phyloP scores from a whole-genome alignment of 2,888 invertebrate genomes.

The Tenthredo scrophulariae region DNA sequence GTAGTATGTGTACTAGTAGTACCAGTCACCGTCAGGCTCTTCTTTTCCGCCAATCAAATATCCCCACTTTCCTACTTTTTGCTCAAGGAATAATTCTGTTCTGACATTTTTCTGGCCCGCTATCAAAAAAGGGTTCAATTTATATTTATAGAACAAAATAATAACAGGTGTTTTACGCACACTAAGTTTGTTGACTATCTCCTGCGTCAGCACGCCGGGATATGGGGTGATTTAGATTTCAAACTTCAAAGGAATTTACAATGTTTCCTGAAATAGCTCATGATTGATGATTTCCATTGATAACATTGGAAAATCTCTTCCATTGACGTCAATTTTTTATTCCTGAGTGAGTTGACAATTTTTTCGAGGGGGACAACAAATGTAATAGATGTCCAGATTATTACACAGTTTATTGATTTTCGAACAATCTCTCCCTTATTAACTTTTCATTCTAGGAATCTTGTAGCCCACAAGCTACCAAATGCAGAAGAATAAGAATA shows the following conservation, averaged over 20 bases:
- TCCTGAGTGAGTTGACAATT: neutral
- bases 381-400: neutral
- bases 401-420: conserved; percentile 2
- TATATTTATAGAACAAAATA: conserved; percentile 45
- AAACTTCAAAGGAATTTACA: conserved; percentile 29
- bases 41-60: conserved; percentile 45
- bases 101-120: conserved; percentile 22
- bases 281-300: conserved; percentile 39
- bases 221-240: conserved; percentile 27
- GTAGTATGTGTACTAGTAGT: conserved; percentile 30
- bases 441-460: neutral
- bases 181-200: conserved; percentile 36
- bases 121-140: conserved; percentile 21
- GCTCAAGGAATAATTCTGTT: neutral
- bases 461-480: neutral
- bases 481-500: conserved; percentile 26
- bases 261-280: conserved; percentile 27
- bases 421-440: neutral
- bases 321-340: conserved; percentile 31
- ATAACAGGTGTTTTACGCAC: conserved; percentile 50
- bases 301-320: conserved; percentile 16
- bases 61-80: conserved; percentile 37
- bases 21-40: conserved; percentile 47
- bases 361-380: neutral
- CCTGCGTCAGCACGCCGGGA: conserved; percentile 16